Conservation (phyloP, 2,888 invertebrate genomes). For the Agrilus cyanescens region DNA sequence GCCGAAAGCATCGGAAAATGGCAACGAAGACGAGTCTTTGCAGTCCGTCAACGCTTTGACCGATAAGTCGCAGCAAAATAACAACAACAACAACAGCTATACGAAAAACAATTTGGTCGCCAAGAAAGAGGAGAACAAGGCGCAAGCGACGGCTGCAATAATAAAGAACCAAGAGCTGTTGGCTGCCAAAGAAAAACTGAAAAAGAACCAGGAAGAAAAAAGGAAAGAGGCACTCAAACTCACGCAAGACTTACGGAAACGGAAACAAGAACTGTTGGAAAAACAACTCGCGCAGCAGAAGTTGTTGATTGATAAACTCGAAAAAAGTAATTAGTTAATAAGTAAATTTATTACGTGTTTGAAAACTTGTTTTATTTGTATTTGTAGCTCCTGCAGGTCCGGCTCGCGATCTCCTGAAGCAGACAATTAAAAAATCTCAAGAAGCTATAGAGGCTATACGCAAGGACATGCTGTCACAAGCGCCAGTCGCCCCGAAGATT, state of each 20-base stretch:
- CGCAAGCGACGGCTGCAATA: conserved; percentile 34
- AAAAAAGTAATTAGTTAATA: conserved; percentile 46
- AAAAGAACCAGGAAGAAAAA: conserved; percentile 63
- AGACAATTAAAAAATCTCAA: conserved; percentile 72
- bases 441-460: conserved; percentile 70
- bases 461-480: conserved; percentile 47
- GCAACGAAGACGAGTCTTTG: conserved; percentile 17
- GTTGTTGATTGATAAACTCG: conserved; percentile 67
- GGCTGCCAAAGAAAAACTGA: conserved; percentile 53
- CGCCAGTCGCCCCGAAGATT: conserved; percentile 20
- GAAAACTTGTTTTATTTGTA: conserved; percentile 3
- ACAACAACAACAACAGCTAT: conserved; percentile 8
- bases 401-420: conserved; percentile 62
- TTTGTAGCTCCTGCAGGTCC: conserved; percentile 49
- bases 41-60: conserved; percentile 6
- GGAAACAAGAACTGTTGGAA: conserved; percentile 77
- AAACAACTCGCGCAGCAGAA: conserved; percentile 84
- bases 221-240: conserved; percentile 64
- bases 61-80: conserved; percentile 5
- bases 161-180: conserved; percentile 45
- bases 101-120: conserved; percentile 12
- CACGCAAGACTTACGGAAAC: conserved; percentile 68
- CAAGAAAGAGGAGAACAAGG: conserved; percentile 29
- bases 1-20: conserved; percentile 26
- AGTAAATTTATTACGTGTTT: no score